Evolutionary conservation across 2,888 invertebrate species (phyloP).

Genomic region (Empis livida): DNA sequence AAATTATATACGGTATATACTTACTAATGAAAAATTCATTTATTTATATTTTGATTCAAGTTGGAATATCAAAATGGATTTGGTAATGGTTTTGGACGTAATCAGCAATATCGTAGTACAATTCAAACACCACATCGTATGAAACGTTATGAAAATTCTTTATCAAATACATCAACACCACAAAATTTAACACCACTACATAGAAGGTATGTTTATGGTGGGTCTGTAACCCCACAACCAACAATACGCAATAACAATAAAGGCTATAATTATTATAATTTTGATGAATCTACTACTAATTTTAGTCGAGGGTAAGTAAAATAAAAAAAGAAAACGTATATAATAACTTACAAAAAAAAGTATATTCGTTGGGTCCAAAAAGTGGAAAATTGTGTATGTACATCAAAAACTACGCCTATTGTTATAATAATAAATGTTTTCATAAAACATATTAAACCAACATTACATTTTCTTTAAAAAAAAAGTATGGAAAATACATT

Average conservation of each 20-base stretch:
- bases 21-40: too few relatives aligned
- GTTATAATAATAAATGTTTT: too few relatives aligned
- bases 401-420: too few relatives aligned
- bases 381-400: too few relatives aligned
- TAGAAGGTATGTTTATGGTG: constrained; percentile 42
- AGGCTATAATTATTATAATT: background rate
- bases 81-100: constrained; percentile 20
- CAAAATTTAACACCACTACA: constrained; percentile 11
- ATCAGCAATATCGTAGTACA: constrained; percentile 28
- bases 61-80: too few relatives aligned
- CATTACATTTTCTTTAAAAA: too few relatives aligned
- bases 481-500: too few relatives aligned
- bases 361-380: too few relatives aligned
- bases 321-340: background rate
- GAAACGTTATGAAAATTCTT: constrained; percentile 7
- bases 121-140: constrained; percentile 21
- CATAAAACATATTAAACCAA: too few relatives aligned
- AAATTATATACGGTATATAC: too few relatives aligned
- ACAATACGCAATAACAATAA: constrained; percentile 29
- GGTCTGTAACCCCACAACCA: constrained; percentile 44
- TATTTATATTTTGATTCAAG: too few relatives aligned
- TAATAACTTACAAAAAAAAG: too few relatives aligned
- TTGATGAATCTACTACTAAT: background rate
- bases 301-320: constrained; percentile 36
- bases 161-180: constrained; percentile 6